Conservation (phyloP, 2,113 vertebrate genomes). For the Aegithalos caudatus region DNA sequence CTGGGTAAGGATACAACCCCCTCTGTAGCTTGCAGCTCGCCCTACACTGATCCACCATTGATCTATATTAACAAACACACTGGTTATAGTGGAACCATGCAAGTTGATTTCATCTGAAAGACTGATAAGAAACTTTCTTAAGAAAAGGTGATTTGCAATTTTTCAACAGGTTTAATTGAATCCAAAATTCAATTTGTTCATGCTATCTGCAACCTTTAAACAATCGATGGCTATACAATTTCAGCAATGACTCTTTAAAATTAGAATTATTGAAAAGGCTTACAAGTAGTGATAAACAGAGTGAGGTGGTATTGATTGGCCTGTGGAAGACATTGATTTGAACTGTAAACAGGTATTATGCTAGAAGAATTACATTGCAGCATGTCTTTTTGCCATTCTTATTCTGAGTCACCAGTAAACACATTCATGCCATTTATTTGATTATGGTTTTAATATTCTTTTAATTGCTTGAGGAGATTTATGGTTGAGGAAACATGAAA, state of each 20-base stretch:
- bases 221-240: constrained; percentile 66
- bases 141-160: not conserved
- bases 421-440: not conserved
- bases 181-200: constrained; percentile 47
- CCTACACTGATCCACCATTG: not conserved
- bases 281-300: constrained; percentile 57
- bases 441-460: not conserved
- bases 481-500: not conserved
- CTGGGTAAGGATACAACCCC: not conserved
- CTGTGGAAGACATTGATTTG: constrained; percentile 41
- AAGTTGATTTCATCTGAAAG: not conserved
- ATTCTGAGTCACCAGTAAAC: not conserved
- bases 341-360: constrained; percentile 27
- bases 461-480: not conserved
- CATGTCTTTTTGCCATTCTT: not conserved
- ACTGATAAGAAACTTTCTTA: not conserved
- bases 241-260: constrained; percentile 67
- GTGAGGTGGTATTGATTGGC: constrained; percentile 63
- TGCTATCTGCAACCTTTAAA: constrained; percentile 51
- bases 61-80: not conserved
- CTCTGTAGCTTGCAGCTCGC: not conserved
- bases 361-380: constrained; percentile 24
- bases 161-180: constrained; percentile 37
- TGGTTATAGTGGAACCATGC: not conserved
- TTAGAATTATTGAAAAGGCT: constrained; percentile 71